Evolutionary conservation across 2,113 vertebrate species (phyloP).

Genomic region (Oxyura jamaicensis): DNA sequence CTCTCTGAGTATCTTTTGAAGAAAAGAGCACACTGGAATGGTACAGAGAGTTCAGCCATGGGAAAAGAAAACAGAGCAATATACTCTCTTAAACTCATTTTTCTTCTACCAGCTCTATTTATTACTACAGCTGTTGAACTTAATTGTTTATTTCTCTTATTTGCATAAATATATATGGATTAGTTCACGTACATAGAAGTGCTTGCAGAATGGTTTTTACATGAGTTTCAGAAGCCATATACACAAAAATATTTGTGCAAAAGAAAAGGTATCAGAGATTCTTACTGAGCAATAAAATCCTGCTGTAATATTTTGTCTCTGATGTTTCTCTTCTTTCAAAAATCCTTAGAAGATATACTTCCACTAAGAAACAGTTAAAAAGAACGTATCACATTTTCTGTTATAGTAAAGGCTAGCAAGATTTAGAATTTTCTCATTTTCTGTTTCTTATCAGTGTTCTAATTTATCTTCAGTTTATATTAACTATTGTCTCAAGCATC

Average conservation of each 20-base stretch:
- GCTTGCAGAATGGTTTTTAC: neutral
- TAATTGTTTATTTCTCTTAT: neutral
- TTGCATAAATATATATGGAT: neutral
- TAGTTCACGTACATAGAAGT: neutral
- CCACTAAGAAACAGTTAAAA: conserved; percentile 8
- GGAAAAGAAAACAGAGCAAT: neutral
- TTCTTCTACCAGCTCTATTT: neutral
- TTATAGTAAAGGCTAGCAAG: neutral
- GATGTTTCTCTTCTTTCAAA: neutral
- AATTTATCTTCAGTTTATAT: neutral
- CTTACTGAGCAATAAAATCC: neutral
- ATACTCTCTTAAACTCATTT: neutral
- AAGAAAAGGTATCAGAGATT: neutral
- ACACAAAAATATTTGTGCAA: neutral
- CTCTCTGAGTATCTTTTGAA: neutral
- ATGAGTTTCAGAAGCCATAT: neutral
- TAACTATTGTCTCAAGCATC: neutral
- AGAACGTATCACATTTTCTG: neutral
- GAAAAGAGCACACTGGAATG: neutral
- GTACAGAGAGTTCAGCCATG: neutral
- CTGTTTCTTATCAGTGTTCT: neutral
- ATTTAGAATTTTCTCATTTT: neutral
- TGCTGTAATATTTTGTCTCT: neutral
- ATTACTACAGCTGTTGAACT: neutral
- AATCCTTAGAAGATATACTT: neutral